Evolutionary conservation across 2,113 vertebrate genomes (phyloP), one percentile per base, ranked within the genome.

Genomic region (Mormyrus iriodes): DNA sequence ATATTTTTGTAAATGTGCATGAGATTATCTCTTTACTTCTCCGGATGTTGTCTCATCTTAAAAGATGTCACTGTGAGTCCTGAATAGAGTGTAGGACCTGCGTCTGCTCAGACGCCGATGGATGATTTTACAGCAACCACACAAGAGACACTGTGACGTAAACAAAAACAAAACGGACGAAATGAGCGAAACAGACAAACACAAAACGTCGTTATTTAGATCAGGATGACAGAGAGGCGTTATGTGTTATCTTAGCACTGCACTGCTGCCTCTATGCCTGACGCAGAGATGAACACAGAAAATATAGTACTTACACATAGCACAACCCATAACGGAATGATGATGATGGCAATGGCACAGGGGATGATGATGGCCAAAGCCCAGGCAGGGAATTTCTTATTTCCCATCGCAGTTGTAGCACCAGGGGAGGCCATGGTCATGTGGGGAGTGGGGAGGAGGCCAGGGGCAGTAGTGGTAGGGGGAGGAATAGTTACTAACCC

Each of bases 361-460:
- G 82, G 82, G 21, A 84, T 88, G 87, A 88, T 88, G 87, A 88
- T 88, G 42, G 61, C 87, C 87, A 88, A 55, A 48, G 87, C 87
- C 87, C 87, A 89, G 8, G 3, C 51, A 0, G 82, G 82, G 39
- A 82, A 85, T 17, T 17, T 31, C 55, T 53, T 19, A 35, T 13
- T 27, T n/a, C 52, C 42, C 10, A 13, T n/a, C 31, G 17, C 86
- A 46, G n/a, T 61, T 15, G 53, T 65, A 53, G 9, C 24, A 12
- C 52, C 39, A 10, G 24, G 2, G 3, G 42, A 35, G 39, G 53
- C 3, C 31, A n/a, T 1, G 39, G 51, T 87, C 55, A n/a, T 3
- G 27, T 42, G 1, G 49, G 39, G 21, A 53, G 51, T 86, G 27
- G 51, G 48, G 10, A 7, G 9, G 85, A 39, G 44, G 24, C 15